These are phyloP conservation scores for Cephalopholis sonnerati DNA, from an alignment of 2,113 vertebrate species.

Conservation along the genomic window DNA sequence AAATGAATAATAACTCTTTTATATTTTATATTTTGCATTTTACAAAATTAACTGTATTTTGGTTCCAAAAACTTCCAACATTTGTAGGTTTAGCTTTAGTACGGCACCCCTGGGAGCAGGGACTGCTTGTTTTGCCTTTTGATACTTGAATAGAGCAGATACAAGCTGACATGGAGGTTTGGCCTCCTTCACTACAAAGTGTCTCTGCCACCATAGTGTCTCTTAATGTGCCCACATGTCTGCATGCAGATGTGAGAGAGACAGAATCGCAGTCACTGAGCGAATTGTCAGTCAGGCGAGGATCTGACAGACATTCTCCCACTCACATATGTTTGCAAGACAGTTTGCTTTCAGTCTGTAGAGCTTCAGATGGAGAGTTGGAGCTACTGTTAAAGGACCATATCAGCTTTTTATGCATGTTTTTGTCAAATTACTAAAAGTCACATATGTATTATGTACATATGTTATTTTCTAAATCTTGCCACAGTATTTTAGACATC, in stretches of 20 bases:
- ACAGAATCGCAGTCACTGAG: conserved; percentile 27
- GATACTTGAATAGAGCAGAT: conserved; percentile 13
- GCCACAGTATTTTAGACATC: background rate
- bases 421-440: conserved; percentile 4
- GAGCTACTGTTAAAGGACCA: conserved; percentile 36
- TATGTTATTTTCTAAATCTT: conserved; percentile 2
- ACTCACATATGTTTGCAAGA: conserved; percentile 56
- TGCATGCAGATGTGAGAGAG: conserved; percentile 54
- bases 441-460: background rate
- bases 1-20: background rate
- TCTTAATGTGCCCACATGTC: conserved; percentile 38
- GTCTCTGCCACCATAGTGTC: conserved; percentile 28
- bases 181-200: conserved; percentile 36
- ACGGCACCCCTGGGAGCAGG: no score
- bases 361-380: conserved; percentile 52
- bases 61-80: no score
- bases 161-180: conserved; percentile 22
- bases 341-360: conserved; percentile 25
- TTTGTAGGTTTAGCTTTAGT: no score
- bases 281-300: conserved; percentile 55
- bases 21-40: background rate
- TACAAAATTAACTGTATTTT: background rate
- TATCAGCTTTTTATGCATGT: background rate
- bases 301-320: conserved; percentile 55
- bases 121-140: background rate